These are phyloP conservation scores for Drosophila glabriapex DNA, from an alignment of 2,888 invertebrate species.

Conservation along the genomic window DNA sequence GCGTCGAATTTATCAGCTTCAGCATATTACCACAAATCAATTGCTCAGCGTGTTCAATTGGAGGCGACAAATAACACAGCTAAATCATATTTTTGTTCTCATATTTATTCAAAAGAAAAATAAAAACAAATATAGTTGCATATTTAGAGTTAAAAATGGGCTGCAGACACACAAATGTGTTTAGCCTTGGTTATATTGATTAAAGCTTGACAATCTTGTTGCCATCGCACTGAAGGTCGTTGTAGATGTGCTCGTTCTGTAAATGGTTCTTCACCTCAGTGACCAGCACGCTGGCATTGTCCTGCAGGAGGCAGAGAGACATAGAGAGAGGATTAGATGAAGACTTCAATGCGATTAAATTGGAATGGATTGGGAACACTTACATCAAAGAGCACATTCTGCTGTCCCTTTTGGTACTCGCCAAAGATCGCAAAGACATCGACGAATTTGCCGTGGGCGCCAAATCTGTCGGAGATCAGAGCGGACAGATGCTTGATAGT, in stretches of 20 bases:
- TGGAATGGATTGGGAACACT: constrained; percentile 44
- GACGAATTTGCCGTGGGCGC: constrained; percentile 75
- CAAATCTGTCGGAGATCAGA: constrained; percentile 82
- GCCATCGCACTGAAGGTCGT: constrained; percentile 77
- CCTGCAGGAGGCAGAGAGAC: constrained; percentile 58
- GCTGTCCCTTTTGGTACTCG: constrained; percentile 75
- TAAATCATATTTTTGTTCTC: background rate
- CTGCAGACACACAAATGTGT: constrained; percentile 2
- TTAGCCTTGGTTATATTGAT: background rate
- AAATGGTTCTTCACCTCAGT: constrained; percentile 77
- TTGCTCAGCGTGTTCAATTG: background rate
- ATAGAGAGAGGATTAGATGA: background rate
- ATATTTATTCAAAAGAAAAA: constrained; percentile 26
- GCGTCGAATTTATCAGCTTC: background rate
- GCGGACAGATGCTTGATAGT: constrained; percentile 83
- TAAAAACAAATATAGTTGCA: constrained; percentile 25
- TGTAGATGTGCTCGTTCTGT: constrained; percentile 78
- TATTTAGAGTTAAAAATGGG: constrained; percentile 17
- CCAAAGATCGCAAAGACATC: constrained; percentile 85
- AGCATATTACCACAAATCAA: background rate
- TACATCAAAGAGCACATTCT: constrained; percentile 83
- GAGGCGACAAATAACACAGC: background rate
- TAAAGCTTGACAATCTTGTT: constrained; percentile 71
- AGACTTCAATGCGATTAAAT: background rate
- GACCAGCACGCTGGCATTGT: constrained; percentile 78